Base-by-base conservation (phyloP, 2,888 invertebrate species). In the Osmoderma eremita region DNA sequence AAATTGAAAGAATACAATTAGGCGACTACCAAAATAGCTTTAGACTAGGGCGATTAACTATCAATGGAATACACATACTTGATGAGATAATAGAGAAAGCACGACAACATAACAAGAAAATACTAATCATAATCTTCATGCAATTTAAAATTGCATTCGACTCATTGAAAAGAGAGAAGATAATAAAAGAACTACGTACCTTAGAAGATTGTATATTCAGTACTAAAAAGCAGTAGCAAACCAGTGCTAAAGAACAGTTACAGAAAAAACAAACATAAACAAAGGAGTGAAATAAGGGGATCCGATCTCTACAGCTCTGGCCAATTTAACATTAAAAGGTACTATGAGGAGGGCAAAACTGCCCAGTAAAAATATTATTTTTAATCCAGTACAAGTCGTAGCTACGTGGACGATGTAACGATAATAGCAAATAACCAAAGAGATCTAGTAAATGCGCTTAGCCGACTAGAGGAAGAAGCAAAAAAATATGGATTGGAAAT, bases 201-300 rank as follows among this genome's bases (percentile, higher is more conserved):
- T n/a, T n/a, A n/a, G n/a, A 39, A 39, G n/a, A 3, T 45, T 17
- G 17, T 15, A 45, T 13, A 45, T 8, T 3, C 8, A 13, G 2
- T 45, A 13, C 17, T 45, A 15, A 13, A 45, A 45, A 15, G 17
- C 13, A 45, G 15, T n/a, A 45, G 17, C 45, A 15, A 17, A n/a
- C 13, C 13, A 45, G 45, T 45, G 6, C 13, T 17, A 15, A 45
- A 17, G 15, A 15, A 18, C 45, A 13, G n/a, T n/a, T n/a, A 45
- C 13, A 13, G 45, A 45, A 15, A 45, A 45, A 17, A 45, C 45
- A 39, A 39, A 39, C 39, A 39, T 39, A 39, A 39, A 39, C 39
- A 39, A 39, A 39, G 39, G 5, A 39, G 45, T 45, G 45, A 45
- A 45, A 45, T 2, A 45, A 45, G 45, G 45, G 8, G 13, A 45